Percentiles rank a stretch among this genome's conserved stretches.
These are phyloP conservation scores for Pomatostomus ruficeps DNA, from an alignment of 2,113 vertebrate species.

Conservation along the genomic window DNA sequence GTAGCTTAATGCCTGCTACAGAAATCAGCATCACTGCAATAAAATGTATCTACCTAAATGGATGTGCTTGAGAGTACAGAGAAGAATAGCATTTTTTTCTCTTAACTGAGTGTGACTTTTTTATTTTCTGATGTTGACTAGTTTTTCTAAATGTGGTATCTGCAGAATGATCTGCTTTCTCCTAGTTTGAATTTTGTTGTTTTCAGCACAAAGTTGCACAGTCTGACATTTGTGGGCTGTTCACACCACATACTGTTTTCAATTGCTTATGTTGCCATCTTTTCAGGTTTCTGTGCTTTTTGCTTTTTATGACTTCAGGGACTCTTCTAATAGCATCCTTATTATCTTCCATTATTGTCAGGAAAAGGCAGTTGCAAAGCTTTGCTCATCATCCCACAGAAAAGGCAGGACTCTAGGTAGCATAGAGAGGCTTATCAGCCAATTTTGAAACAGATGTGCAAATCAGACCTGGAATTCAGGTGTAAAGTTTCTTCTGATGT, in stretches of 20 bases:
- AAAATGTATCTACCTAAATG: not conserved
- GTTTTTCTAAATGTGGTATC: not conserved
- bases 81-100: not conserved
- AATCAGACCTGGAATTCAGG: not conserved
- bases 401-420: not conserved
- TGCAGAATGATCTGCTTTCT: not conserved
- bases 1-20: not conserved
- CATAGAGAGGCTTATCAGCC: not conserved
- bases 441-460: not conserved
- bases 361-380: not conserved
- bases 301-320: slow-evolving; percentile 44
- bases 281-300: slow-evolving; percentile 35
- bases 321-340: slow-evolving; percentile 30
- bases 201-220: not conserved
- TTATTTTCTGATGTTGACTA: not conserved
- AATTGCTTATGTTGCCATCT: slow-evolving; percentile 12
- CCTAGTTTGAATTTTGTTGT: not conserved
- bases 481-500: not conserved
- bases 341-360: slow-evolving; percentile 20
- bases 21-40: not conserved
- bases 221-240: slow-evolving; percentile 11
- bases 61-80: not conserved
- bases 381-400: not conserved
- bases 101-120: not conserved
- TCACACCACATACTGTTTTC: slow-evolving; percentile 48